Base-by-base conservation (phyloP, 2,797 vertebrate genomes). In the Rhinatrema bivittatum region DNA sequence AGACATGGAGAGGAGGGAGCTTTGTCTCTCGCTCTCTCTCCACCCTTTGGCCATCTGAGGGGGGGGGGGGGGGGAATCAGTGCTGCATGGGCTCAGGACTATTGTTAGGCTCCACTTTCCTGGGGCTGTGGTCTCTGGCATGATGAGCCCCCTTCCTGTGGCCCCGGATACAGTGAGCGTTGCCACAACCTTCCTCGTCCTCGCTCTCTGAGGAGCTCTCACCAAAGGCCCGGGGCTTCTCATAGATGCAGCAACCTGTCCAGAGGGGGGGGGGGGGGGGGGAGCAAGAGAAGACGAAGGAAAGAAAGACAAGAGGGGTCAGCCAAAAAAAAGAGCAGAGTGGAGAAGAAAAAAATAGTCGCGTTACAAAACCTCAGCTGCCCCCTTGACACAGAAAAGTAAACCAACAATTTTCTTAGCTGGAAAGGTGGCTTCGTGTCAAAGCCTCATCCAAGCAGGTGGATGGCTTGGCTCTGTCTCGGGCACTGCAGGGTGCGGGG, bases 131-230 rank as follows among this genome's bases (percentile, higher is more conserved):
- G 62, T 45, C 25, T 45, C 58, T 73, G 56, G 79, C 75, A 68
- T 66, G 69, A 9, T 78, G 63, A 26, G 47, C 63, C 55, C 65
- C 63, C 72, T 79, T 83, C 62, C 85, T 81, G 36, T 96, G 93
- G 42, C 91, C 91, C 37, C 92, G 73, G 47, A 94, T 82, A 43
- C 93, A 96, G 64, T 95, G 87, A 19, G 86, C 86, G 3, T 91
- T 93, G 18, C 90, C 89, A 6, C 93, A 96, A 34, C 90, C 88
- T 0, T 94, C 91, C 0, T 94, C 93, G 1, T 90, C 91, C 38
- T 94, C 91, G 3, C 92, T 95, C 60, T 95, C 92, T 0, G 90
- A 91, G 9, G 92, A 94, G 10, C 92, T 94, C 60, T 94, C 90
- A 4, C 90, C 91, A 7, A 96, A 94, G 51, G 90, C 88, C 22